Base-by-base conservation (phyloP, 1,140 invertebrate genomes). In the Drosophila arawakana region DNA sequence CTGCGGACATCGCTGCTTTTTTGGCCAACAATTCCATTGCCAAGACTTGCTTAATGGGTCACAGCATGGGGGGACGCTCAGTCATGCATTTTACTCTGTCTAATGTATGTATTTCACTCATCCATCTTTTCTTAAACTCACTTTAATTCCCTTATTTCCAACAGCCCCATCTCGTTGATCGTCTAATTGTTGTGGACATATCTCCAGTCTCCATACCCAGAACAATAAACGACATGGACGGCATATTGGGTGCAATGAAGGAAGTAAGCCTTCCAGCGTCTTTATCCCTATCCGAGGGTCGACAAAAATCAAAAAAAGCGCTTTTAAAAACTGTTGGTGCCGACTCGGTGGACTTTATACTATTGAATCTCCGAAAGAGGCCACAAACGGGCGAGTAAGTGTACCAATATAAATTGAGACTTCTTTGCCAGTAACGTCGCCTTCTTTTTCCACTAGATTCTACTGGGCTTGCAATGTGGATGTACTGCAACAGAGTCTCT, bases 61-160 rank as follows among this genome's bases (percentile, higher is more conserved):
- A 99, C 84, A 97, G 97, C 67, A 98, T 98, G 96, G 98, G 98
- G 13, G 98, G 97, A 11, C 95, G 97, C 61, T 93, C 96, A 2
- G 95, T 95, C 49, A 98, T 98, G 97, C 94, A 94, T 30, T 93
- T 96, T 30, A 95, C 97, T 41, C 91, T 98, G 11, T 94, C 93
- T 80, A 94, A 96, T 93, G 94, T 94, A 89, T 91, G 92, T 78
- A 59, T 37, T 7, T 7, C 15, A 8, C 15, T 15, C 15, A 15
- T 15, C 15, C 15, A 15, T 15, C 15, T 15, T 15, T 15, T 15
- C 15, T 15, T 15, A 15, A 15, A 15, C 15, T 15, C 15, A 15
- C 15, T 15, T 15, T 15, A 15, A 15, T 15, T 15, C 15, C 15
- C 0, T 15, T 15, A 15, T 15, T 15, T 15, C 15, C 15, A 15